Conservation (phyloP, 2,888 invertebrate genomes). For the Tyria jacobaeae region DNA sequence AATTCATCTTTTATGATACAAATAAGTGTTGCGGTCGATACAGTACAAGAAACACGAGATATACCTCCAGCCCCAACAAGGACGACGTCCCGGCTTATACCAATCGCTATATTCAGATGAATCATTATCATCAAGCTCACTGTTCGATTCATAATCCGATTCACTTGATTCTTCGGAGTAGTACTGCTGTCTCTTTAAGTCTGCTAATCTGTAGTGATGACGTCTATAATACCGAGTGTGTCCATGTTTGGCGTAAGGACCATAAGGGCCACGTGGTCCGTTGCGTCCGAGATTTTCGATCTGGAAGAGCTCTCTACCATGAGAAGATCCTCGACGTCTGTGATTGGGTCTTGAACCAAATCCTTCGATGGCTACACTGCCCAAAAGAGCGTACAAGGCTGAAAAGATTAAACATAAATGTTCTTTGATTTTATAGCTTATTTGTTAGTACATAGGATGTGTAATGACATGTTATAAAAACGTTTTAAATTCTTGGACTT, state of each 20-base stretch:
- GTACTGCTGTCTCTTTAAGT: background rate
- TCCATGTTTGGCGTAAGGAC: background rate
- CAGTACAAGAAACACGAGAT: background rate
- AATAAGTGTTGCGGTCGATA: background rate
- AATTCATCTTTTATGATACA: no score
- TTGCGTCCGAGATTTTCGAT: background rate
- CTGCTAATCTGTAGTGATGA: background rate
- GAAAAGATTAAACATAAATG: slow-evolving; percentile 23
- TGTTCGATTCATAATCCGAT: background rate
- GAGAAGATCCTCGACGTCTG: background rate
- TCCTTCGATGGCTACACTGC: slow-evolving; percentile 26
- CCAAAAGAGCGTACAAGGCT: slow-evolving; percentile 23
- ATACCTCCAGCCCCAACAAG: slow-evolving; percentile 12
- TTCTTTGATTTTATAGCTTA: no score
- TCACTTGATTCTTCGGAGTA: slow-evolving; percentile 8
- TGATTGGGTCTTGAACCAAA: slow-evolving; percentile 20
- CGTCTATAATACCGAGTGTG: background rate
- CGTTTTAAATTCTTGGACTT: no score
- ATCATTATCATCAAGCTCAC: background rate
- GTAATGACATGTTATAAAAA: no score
- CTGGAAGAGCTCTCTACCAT: background rate
- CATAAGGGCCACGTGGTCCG: slow-evolving; percentile 1
- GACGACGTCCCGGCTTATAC: background rate
- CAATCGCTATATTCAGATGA: background rate
- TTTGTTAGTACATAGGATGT: no score